Evolutionary conservation across 2,888 invertebrate genomes (phyloP).

Genomic region (Didymodactylos carnosus): DNA sequence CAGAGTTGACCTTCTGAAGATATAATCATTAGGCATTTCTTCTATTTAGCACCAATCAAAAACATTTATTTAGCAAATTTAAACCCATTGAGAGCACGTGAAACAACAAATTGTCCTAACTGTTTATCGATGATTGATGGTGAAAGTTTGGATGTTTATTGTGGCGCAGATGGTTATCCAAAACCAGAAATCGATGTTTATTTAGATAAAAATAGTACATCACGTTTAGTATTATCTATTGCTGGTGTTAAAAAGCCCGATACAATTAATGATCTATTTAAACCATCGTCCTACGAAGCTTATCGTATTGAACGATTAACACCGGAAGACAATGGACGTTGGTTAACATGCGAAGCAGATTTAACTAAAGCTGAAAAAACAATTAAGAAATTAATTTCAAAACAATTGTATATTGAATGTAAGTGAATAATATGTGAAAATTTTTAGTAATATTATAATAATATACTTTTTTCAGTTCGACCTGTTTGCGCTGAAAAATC

Average conservation of each 20-base stretch:
- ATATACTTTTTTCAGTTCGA: neutral
- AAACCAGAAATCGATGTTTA: neutral
- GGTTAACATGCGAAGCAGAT: neutral
- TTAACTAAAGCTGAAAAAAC: neutral
- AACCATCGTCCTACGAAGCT: neutral
- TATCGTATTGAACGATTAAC: neutral
- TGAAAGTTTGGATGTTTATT: neutral
- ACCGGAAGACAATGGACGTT: neutral
- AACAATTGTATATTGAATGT: neutral
- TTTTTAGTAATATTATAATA: neutral
- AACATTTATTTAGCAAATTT: too few species aligned
- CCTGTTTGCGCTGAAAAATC: neutral
- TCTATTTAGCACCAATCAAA: too few species aligned
- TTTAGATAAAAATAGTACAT: neutral
- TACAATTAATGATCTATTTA: neutral
- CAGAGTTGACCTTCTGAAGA: too few species aligned
- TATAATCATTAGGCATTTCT: too few species aligned
- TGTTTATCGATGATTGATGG: neutral
- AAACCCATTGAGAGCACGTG: too few species aligned
- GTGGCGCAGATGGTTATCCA: neutral
- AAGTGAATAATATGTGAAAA: neutral
- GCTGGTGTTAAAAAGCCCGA: neutral
- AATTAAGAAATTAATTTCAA: neutral
- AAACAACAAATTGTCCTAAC: too few species aligned
- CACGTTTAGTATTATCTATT: neutral